phyloP scores from a whole-genome alignment of 2,888 invertebrate species.

The Drepana falcataria region DNA sequence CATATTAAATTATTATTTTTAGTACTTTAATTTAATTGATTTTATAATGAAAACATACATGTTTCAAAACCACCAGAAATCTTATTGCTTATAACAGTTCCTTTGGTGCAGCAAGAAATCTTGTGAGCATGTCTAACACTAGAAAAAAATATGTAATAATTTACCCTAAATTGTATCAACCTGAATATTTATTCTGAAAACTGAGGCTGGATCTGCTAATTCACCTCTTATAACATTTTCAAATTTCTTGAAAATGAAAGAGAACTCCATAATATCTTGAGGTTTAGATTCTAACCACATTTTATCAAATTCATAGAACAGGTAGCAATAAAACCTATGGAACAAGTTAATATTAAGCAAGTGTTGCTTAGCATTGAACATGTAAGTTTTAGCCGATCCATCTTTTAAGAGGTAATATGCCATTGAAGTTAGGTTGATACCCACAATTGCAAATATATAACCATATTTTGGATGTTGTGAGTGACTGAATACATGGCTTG shows the following conservation, averaged over 20 bases:
- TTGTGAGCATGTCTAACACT: too few species aligned
- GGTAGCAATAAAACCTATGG: slow-evolving; percentile 95
- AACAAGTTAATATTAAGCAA: slow-evolving; percentile 86
- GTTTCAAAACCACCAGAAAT: too few species aligned
- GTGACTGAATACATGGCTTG: slow-evolving; percentile 90
- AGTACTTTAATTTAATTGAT: too few species aligned
- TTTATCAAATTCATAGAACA: slow-evolving; percentile 96
- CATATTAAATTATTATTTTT: too few species aligned
- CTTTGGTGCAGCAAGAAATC: too few species aligned
- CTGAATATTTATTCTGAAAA: slow-evolving; percentile 88
- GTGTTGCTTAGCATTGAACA: slow-evolving; percentile 88
- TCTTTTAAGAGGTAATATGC: slow-evolving; percentile 88
- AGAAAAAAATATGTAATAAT: background rate
- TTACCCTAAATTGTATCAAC: slow-evolving; percentile 80
- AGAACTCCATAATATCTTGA: slow-evolving; percentile 97
- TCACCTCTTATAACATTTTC: slow-evolving; percentile 84
- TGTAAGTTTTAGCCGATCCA: slow-evolving; percentile 92
- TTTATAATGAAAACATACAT: too few species aligned
- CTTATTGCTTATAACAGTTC: too few species aligned
- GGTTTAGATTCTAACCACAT: slow-evolving; percentile 96
- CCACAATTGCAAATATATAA: slow-evolving; percentile 93
- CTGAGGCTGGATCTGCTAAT: slow-evolving; percentile 83
- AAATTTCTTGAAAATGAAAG: slow-evolving; percentile 90
- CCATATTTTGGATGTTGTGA: slow-evolving; percentile 94
- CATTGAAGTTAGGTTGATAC: slow-evolving; percentile 96